Conservation (phyloP, 35 echinoderm and acorn worm genomes). For the Apostichopus japonicus region DNA sequence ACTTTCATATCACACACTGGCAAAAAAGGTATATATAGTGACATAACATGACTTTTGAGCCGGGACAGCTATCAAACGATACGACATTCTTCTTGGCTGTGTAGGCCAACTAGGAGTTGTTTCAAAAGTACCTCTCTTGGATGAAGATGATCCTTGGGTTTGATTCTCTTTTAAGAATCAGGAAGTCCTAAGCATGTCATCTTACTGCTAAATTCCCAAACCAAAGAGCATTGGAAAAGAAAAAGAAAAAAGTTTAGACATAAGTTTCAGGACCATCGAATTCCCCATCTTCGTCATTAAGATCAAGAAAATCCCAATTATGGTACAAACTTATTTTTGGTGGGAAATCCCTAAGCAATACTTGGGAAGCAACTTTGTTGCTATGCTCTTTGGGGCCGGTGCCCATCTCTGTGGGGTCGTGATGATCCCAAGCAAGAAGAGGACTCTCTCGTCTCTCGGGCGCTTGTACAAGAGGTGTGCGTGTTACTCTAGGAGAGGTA, state of each 20-base stretch:
- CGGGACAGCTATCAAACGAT: too few species aligned
- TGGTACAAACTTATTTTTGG: conserved; percentile 38
- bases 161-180: too few species aligned
- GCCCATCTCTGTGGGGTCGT: conserved; percentile 4
- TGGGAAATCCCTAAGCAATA: background rate
- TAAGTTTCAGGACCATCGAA: conserved; percentile 48
- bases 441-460: background rate
- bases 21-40: too few species aligned
- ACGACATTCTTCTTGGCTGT: too few species aligned
- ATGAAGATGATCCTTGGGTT: too few species aligned
- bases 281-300: conserved; percentile 44
- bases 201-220: too few species aligned
- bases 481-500: background rate
- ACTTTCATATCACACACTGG: too few species aligned
- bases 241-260: background rate
- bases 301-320: conserved; percentile 47
- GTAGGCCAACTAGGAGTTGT: too few species aligned
- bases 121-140: too few species aligned
- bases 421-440: conserved; percentile 5
- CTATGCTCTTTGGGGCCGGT: background rate
- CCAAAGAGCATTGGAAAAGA: too few species aligned
- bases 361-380: background rate
- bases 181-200: too few species aligned
- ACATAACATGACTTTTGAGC: too few species aligned
- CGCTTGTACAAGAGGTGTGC: background rate